Conservation (phyloP, 2,113 vertebrate species). For the Herpetotheres cachinnans region DNA sequence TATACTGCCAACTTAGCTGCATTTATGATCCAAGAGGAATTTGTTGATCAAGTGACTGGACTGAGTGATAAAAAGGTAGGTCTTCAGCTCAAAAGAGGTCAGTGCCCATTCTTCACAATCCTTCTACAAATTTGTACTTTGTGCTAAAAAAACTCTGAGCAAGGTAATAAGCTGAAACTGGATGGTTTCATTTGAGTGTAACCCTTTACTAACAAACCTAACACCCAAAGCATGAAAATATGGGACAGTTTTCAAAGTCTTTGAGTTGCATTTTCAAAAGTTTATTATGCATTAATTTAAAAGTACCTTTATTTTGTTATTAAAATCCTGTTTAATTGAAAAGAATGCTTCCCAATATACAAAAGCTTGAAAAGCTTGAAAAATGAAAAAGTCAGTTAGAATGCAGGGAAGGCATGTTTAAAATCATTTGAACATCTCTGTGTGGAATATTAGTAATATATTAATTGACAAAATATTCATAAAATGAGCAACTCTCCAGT, state of each 20-base stretch:
- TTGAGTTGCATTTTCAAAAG: neutral
- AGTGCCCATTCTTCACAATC: neutral
- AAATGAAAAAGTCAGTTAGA: neutral
- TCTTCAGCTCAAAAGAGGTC: neutral
- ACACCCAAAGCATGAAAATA: neutral
- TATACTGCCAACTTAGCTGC: conserved; percentile 98
- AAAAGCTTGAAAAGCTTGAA: neutral
- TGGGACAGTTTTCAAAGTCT: neutral
- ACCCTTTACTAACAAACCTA: neutral
- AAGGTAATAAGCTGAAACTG: neutral
- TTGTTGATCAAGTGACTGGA: conserved; percentile 97
- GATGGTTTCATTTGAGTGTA: neutral
- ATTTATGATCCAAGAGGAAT: conserved; percentile 99
- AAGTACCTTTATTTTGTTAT: neutral
- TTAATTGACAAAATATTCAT: neutral
- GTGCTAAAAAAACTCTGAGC: neutral
- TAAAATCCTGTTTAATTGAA: neutral
- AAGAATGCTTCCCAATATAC: neutral
- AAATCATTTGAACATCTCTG: neutral
- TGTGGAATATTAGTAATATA: neutral
- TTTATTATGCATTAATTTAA: neutral
- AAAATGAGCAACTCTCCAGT: neutral
- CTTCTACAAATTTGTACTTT: neutral
- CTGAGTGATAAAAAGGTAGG: conserved; percentile 97
- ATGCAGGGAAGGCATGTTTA: neutral